These are phyloP conservation scores for Eudyptes chrysolophus DNA, from an alignment of 2,113 vertebrate genomes.

Conservation along the genomic window DNA sequence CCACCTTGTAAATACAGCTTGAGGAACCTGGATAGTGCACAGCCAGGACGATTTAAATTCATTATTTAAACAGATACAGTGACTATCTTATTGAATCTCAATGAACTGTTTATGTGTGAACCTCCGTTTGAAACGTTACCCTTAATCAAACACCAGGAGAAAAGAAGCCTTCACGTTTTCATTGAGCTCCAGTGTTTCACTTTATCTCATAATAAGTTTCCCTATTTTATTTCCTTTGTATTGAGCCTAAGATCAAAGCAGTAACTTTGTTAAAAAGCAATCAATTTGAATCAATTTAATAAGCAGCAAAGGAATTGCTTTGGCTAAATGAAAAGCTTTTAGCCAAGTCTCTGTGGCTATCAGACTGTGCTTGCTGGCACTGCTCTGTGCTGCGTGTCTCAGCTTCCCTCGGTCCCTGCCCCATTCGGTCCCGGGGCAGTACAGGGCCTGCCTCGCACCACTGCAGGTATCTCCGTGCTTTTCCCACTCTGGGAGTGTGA, in stretches of 20 bases:
- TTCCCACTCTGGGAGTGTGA: not conserved
- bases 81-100: not conserved
- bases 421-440: rapidly evolving
- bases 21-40: not conserved
- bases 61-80: not conserved
- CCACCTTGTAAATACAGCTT: not conserved
- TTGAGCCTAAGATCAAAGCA: not conserved
- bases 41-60: not conserved
- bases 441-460: rapidly evolving
- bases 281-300: not conserved
- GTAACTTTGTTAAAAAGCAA: not conserved
- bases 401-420: not conserved
- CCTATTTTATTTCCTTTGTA: not conserved
- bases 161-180: not conserved
- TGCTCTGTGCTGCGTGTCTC: not conserved
- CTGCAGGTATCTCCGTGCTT: not conserved
- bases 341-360: not conserved
- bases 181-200: not conserved
- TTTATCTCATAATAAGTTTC: not conserved
- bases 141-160: not conserved
- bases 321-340: not conserved
- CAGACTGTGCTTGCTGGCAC: not conserved
- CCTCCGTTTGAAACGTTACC: not conserved
- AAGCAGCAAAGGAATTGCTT: not conserved
- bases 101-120: not conserved